Base-by-base conservation (phyloP, 30 jellyfish, hydroid and myxozoan genomes). In the Hydractinia echinata region DNA sequence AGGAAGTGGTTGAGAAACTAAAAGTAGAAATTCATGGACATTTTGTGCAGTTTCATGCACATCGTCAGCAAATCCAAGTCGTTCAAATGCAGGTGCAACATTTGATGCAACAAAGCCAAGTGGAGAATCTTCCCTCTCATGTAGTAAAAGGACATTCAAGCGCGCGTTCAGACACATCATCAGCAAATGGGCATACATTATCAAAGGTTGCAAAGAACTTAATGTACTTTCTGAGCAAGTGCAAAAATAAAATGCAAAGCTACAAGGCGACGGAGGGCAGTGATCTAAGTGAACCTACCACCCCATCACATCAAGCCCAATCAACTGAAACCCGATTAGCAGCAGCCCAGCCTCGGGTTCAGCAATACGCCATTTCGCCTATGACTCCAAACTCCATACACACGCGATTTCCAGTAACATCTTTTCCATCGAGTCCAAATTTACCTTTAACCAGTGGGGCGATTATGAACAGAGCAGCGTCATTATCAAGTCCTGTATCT, bases 101-200 rank as follows among this genome's bases (percentile, higher is more conserved):
- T 81, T 79, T 84, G 14, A 87, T 92, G 77, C 73, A 73, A 64
- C 94, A 87, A 55, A 72, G 82, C 50, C 86, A 81, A 62, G 89
- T 70, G 64, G 79, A 89, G 49, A 78, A 93, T 54, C 72, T 93
- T 72, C 99, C 99, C n/a, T 90, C 93, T 55, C 80, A 84, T 50
- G 82, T 85, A 77, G 88, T 93, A 89, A 89, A n/a, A 85, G 13
- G 96, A 88, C 61, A 69, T 93, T 9, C 95, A 93, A 54, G 62
- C 87, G 10, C 82, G 96, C 13, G 96, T 88, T 7, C 87, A 94
- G 49, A 85, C 70, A 53, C 99, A 93, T 53, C 96, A 93, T 69
- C 81, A 87, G 4, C 99, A 93, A 82, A 93, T 93, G 99, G 96
- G 83, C 53, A 73, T 81, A 19, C 99, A 93, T 76, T 93, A 87